Conservation (phyloP, 2,113 vertebrate genomes). For the Delphinus delphis region DNA sequence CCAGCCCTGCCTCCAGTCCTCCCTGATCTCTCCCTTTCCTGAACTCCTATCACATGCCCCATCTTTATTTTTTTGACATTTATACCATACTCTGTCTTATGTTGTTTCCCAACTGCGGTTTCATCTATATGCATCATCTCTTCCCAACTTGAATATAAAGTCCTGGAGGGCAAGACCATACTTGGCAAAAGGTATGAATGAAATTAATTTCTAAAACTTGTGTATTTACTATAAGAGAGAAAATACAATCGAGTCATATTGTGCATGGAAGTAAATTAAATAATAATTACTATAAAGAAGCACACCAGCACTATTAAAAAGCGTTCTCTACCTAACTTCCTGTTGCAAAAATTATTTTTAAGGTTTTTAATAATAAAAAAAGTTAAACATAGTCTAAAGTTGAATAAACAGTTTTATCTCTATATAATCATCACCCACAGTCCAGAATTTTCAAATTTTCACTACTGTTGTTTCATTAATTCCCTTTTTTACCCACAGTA, state of each 20-base stretch:
- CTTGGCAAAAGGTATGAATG: background rate
- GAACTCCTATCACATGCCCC: background rate
- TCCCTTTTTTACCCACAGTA: background rate
- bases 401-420: background rate
- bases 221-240: background rate
- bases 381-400: background rate
- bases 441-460: background rate
- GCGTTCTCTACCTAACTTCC: background rate
- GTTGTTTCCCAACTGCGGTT: background rate
- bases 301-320: background rate
- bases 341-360: conserved; percentile 1
- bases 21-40: background rate
- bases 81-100: background rate
- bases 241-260: background rate
- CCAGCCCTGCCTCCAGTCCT: background rate
- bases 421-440: background rate
- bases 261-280: background rate
- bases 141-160: background rate
- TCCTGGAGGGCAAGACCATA: background rate
- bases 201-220: background rate
- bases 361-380: background rate
- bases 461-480: background rate
- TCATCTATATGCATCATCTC: background rate
- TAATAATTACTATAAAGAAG: background rate
- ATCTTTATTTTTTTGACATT: background rate